Percentiles rank a stretch among this genome's conserved stretches.
Evolutionary conservation across 1,140 invertebrate genomes (phyloP).

Genomic region (Orius insidiosus): DNA sequence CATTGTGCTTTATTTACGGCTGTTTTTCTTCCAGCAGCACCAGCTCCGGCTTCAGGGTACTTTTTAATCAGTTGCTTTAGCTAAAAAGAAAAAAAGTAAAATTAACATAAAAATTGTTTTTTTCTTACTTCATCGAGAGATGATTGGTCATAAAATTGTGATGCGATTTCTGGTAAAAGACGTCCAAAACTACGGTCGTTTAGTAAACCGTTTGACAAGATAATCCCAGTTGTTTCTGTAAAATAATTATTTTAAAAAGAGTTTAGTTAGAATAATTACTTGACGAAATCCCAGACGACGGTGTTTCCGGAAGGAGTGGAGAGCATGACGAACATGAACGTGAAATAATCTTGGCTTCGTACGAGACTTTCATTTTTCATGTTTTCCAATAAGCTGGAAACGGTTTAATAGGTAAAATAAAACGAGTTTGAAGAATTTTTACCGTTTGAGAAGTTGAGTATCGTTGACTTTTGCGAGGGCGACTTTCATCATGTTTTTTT

Average conservation of each 20-base stretch:
- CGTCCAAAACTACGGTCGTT: constrained; percentile 65
- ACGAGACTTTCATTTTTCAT: constrained; percentile 58
- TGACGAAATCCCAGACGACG: constrained; percentile 68
- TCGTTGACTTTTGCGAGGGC: constrained; percentile 49
- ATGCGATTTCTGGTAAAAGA: constrained; percentile 49
- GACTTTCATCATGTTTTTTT: constrained; percentile 50
- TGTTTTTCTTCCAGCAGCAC: constrained; percentile 43
- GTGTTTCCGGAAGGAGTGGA: constrained; percentile 51
- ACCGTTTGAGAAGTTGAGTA: constrained; percentile 47
- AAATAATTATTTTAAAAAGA: background rate
- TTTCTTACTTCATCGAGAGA: constrained; percentile 49
- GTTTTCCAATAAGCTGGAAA: constrained; percentile 43
- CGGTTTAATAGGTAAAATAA: too few species aligned
- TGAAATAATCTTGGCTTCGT: constrained; percentile 67
- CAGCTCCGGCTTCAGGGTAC: constrained; percentile 74
- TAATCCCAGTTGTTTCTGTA: constrained; percentile 50
- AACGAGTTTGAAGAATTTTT: constrained; percentile 13
- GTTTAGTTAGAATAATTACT: too few species aligned
- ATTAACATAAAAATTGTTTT: constrained; percentile 4
- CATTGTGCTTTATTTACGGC: constrained; percentile 58
- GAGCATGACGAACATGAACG: constrained; percentile 45
- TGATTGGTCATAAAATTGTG: constrained; percentile 43
- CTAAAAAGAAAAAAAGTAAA: constrained; percentile 36
- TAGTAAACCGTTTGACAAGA: constrained; percentile 60
- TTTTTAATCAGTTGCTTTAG: constrained; percentile 60